Evolutionary conservation across 2,888 invertebrate species (phyloP), one percentile per base, ranked within the genome.

Genomic region (Drosophila nr. perissopoda): DNA sequence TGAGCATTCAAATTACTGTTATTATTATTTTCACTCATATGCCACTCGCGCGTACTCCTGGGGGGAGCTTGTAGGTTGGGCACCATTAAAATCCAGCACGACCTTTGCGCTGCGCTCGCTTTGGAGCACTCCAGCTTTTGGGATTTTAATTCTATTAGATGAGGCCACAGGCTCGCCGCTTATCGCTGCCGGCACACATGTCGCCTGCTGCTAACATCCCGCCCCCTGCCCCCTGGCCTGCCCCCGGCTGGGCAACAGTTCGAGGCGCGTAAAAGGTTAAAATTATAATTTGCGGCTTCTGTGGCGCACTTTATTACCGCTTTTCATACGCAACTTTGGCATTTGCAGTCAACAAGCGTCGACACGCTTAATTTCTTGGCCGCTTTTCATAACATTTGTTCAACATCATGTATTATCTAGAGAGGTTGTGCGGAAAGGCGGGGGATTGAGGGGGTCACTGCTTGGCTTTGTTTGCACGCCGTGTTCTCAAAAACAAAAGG

Each of bases 361-460:
- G 84, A 90, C 91, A 86, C 87, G 90, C 86, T 90, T 83, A 88
- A 87, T 90, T 87, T 87, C 87, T 83, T 88, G 89, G 90, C 76
- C 78, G 73, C 80, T 80, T 65, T 75, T 86, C 86, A 90, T 78
- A 79, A 78, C 90, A 87, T 79, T 87, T 87, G 90, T 88, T 90
- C 73, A 67, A 83, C 90, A 87, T 69, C 80, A 71, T 89, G 77
- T 87, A 73, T 53, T 78, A 52, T 48, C 33, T 36, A 10, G 34
- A 38, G 29, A 10, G 54, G 21, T 16, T 27, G 21, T 29, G 27
- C 38, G 33, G 21, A 5, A 21, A 2, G 11, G 21, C 11, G 42
- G 21, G 2, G 11, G 2, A 2, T 0, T 36, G 42, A 21, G 21
- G 42, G 21, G 21, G 1, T 42, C 42, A 5, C 11, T 21, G 42